Evolutionary conservation across 2,113 vertebrate genomes (phyloP).

Genomic region (Bujurquina vittata): DNA sequence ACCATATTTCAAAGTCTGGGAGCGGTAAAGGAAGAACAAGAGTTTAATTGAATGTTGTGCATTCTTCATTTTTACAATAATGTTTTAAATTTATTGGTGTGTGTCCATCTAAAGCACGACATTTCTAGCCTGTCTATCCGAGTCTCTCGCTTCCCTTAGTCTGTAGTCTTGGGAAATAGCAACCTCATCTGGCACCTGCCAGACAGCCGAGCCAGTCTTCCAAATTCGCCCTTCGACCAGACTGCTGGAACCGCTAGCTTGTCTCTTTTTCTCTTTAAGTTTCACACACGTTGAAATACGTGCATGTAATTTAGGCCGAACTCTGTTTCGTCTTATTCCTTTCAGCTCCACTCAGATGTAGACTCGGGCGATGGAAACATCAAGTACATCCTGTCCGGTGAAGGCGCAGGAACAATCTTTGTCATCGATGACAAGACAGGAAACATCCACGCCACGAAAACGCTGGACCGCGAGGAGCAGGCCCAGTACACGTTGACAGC

Average conservation of each 20-base stretch:
- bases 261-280: neutral
- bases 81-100: conserved; percentile 40
- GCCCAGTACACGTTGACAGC: conserved; percentile 97
- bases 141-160: neutral
- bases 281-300: neutral
- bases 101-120: neutral
- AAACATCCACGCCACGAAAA: conserved; percentile 99
- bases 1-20: conserved; percentile 40
- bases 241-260: neutral
- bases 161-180: neutral
- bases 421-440: conserved; percentile 99
- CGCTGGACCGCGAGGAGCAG: conserved; percentile 95
- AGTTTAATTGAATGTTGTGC: conserved; percentile 49
- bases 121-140: neutral
- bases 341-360: conserved; percentile 96
- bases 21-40: conserved; percentile 26
- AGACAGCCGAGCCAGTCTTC: neutral
- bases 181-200: neutral
- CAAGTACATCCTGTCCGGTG: conserved; percentile 98
- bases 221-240: neutral
- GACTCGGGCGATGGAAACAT: conserved; percentile 94
- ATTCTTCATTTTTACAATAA: conserved; percentile 19
- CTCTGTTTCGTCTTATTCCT: neutral
- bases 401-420: conserved; percentile 98
- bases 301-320: neutral